phyloP scores from a whole-genome alignment of 2,113 vertebrate genomes.

The Daubentonia madagascariensis region DNA sequence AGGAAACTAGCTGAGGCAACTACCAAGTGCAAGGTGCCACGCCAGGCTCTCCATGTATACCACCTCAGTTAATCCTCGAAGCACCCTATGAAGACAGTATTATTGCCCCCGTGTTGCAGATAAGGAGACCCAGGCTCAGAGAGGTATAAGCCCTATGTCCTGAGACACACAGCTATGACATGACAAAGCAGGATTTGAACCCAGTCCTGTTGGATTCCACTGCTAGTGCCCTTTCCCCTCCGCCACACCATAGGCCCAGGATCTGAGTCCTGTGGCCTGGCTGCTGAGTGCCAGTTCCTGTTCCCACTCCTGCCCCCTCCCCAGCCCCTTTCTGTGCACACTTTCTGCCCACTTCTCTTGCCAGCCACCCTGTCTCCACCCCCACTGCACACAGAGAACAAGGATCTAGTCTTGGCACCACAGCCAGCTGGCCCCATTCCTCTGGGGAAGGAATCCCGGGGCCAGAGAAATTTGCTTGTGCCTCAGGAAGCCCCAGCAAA shows the following conservation, averaged over 20 bases:
- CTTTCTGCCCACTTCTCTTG: not conserved
- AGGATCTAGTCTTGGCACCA: not conserved
- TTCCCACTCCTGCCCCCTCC: not conserved
- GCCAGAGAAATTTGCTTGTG: not conserved
- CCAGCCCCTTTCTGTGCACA: too few species aligned
- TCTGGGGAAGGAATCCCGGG: not conserved
- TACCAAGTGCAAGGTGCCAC: not conserved
- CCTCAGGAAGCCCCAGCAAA: not conserved
- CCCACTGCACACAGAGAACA: not conserved
- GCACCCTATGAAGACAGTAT: not conserved
- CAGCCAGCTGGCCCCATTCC: not conserved
- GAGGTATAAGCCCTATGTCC: too few species aligned
- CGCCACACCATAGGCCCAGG: not conserved
- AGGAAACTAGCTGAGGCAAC: not conserved
- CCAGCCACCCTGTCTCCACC: not conserved
- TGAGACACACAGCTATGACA: not conserved
- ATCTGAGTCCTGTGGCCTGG: not conserved
- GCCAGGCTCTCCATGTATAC: not conserved
- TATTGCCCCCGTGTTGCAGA: not conserved
- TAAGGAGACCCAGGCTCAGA: too few species aligned
- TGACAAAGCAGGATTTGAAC: not conserved
- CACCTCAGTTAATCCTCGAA: not conserved
- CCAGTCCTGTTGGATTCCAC: not conserved
- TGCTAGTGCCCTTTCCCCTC: not conserved
- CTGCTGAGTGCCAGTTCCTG: not conserved